Percentiles rank a stretch among this genome's conserved stretches.
phyloP scores from a whole-genome alignment of 2,113 vertebrate species.

The Vidua chalybeata region DNA sequence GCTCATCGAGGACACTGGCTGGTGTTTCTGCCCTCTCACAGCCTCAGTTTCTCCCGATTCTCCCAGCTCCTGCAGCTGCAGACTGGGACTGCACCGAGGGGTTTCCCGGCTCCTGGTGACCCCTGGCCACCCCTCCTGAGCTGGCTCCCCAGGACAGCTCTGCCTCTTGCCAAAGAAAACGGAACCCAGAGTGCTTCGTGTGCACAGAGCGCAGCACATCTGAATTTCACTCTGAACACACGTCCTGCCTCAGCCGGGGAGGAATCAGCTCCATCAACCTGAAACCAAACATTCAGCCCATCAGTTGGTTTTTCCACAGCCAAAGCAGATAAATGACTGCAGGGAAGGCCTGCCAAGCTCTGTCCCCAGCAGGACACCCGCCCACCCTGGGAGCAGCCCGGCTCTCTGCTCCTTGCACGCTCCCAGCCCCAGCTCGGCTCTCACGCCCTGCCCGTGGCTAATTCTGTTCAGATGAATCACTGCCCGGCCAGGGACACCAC shows the following conservation, averaged over 20 bases:
- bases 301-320: background rate
- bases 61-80: background rate
- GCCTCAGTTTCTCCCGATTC: background rate
- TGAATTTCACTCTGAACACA: background rate
- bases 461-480: conserved; percentile 3
- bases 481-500: background rate
- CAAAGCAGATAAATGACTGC: background rate
- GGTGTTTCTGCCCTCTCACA: background rate
- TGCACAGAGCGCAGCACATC: background rate
- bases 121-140: background rate
- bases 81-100: background rate
- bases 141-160: fast-evolving
- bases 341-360: background rate
- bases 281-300: background rate
- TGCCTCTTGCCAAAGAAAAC: background rate
- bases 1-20: background rate
- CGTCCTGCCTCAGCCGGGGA: fast-evolving
- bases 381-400: background rate
- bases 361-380: background rate
- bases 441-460: background rate
- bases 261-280: background rate
- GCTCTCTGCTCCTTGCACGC: background rate
- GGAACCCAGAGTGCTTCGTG: fast-evolving
- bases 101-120: background rate
- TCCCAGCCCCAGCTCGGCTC: background rate